Conservation (phyloP, 2,888 invertebrate genomes). For the Corythucha ciliata region DNA sequence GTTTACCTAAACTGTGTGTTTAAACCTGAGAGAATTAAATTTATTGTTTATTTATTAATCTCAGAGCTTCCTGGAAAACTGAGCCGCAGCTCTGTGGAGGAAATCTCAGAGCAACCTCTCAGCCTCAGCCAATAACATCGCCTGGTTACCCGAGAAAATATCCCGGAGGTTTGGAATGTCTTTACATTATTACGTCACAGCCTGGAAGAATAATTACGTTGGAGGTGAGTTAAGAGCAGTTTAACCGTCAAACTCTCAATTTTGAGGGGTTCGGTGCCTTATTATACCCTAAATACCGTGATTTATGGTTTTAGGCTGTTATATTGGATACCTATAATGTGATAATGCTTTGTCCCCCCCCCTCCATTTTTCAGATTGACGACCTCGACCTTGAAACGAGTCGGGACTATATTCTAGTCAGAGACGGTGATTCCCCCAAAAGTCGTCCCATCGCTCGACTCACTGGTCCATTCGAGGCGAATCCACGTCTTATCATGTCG, state of each 20-base stretch:
- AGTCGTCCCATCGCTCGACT: constrained; percentile 73
- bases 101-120: constrained; percentile 71
- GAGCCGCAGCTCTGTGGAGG: constrained; percentile 91
- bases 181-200: constrained; percentile 84
- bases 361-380: constrained; percentile 50
- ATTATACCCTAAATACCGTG: no score
- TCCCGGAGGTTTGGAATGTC: constrained; percentile 91
- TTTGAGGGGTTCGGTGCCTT: no score
- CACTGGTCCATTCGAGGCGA: constrained; percentile 64
- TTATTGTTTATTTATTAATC: constrained; percentile 19
- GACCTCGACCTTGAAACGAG: constrained; percentile 73
- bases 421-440: constrained; percentile 83
- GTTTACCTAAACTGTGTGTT: background rate
- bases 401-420: constrained; percentile 77
- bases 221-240: constrained; percentile 48
- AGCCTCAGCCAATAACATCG: constrained; percentile 79
- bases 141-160: constrained; percentile 89
- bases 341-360: no score
- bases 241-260: background rate
- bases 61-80: constrained; percentile 81
- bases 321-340: no score
- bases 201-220: constrained; percentile 85
- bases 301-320: no score
- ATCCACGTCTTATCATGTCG: constrained; percentile 73
- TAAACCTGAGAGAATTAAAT: no score